A percentile compares a stretch with the other conserved stretches of the same genome.
phyloP scores from a whole-genome alignment of 2,888 invertebrate genomes.

The Lithophane socia region DNA sequence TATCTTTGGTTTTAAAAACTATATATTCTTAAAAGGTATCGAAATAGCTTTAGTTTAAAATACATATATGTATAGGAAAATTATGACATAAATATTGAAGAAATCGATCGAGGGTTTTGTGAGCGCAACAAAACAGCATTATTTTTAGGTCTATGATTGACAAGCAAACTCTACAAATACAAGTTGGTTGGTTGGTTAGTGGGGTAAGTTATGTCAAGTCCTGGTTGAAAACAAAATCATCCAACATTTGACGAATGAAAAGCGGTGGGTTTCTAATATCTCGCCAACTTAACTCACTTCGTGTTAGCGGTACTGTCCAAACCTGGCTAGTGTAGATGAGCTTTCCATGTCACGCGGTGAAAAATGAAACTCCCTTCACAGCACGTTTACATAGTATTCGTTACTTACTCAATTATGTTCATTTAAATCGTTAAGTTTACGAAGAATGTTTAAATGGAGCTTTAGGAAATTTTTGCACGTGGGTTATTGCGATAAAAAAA shows the following conservation, averaged over 20 bases:
- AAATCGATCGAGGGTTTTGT: no score
- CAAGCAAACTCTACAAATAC: neutral
- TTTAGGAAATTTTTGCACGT: neutral
- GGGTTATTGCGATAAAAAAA: neutral
- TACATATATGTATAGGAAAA: neutral
- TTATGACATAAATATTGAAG: neutral
- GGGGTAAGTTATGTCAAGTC: neutral
- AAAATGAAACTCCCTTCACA: slow-evolving; percentile 3
- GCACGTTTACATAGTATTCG: neutral
- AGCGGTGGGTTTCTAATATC: neutral
- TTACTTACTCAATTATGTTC: neutral
- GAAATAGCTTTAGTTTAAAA: neutral
- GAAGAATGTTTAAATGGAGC: neutral
- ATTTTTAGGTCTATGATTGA: no score
- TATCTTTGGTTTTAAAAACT: neutral
- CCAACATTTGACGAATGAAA: neutral
- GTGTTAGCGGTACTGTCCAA: neutral
- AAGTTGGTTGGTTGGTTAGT: no score
- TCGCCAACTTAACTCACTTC: neutral
- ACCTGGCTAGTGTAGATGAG: neutral
- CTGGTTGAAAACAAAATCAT: neutral
- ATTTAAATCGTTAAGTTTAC: neutral
- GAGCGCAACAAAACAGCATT: no score
- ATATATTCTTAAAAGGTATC: neutral
- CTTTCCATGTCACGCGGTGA: neutral